A percentile compares a stretch with the other conserved stretches of the same genome.
Conservation (phyloP, 2,797 vertebrate genomes). For the Leptatherina wallacei region DNA sequence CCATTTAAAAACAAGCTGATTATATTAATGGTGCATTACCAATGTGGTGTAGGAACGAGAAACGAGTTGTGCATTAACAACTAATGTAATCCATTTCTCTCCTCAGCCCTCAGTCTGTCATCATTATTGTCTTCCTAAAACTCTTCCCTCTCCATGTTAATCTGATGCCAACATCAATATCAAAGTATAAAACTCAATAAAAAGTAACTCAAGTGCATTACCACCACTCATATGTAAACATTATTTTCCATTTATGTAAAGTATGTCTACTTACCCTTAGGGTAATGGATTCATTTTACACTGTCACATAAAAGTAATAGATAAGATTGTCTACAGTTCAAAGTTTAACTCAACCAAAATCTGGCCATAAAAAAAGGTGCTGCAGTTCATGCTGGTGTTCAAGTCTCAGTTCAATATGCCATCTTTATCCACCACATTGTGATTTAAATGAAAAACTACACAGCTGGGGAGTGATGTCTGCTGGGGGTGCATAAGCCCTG, state of each 20-base stretch:
- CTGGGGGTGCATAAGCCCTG: conserved; percentile 40
- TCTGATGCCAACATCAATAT: conserved; percentile 15
- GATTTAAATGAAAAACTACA: conserved; percentile 4
- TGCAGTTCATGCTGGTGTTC: conserved; percentile 26
- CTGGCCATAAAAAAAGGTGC: conserved; percentile 2
- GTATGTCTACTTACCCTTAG: conserved; percentile 12
- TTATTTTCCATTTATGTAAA: conserved; percentile 14
- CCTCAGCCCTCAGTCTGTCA: conserved; percentile 10
- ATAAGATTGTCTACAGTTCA: conserved; percentile 15
- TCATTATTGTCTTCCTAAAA: conserved; percentile 16
- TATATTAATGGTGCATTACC: conserved; percentile 4
- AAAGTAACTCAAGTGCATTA: conserved; percentile 32
- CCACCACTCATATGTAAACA: conserved; percentile 10
- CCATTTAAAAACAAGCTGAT: conserved; percentile 15
- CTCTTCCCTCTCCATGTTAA: conserved; percentile 2
- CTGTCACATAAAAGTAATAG: conserved; percentile 28
- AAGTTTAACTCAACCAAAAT: conserved; percentile 24
- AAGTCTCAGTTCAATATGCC: conserved; percentile 7
- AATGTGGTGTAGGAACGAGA: conserved; percentile 7
- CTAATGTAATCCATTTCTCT: conserved; percentile 21
- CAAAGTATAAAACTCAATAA: conserved; percentile 36
- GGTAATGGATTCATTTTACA: conserved; percentile 34
- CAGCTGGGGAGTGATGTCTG: conserved; percentile 37
- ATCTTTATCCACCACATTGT: not conserved
- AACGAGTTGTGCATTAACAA: conserved; percentile 23